Conservation (phyloP, 2,888 invertebrate genomes). For the Syrphus vitripennis region DNA sequence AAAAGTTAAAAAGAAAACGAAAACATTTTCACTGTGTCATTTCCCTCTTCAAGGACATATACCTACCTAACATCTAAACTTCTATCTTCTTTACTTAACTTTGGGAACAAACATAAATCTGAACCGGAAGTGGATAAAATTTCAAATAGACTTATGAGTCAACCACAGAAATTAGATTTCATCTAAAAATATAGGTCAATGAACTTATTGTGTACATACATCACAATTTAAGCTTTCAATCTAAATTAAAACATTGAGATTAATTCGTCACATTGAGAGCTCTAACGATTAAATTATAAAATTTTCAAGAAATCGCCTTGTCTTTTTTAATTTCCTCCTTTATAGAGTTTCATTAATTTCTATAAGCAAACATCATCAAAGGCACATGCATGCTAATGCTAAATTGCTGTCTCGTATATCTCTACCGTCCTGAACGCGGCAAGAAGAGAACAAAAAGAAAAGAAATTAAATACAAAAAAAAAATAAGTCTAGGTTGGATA, state of each 20-base stretch:
- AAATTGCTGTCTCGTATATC: background rate
- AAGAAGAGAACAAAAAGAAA: background rate
- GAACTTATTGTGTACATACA: conserved; percentile 1
- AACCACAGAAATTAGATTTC: background rate
- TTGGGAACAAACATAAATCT: background rate
- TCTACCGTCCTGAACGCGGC: background rate
- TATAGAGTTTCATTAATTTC: conserved; percentile 9
- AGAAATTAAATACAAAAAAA: background rate
- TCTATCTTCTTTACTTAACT: no score
- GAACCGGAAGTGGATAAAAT: background rate
- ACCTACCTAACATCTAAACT: background rate
- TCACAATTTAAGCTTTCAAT: conserved; percentile 19
- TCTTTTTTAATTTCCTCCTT: background rate
- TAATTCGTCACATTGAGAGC: conserved; percentile 10
- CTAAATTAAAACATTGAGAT: background rate
- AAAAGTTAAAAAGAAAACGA: background rate
- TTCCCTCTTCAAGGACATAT: background rate
- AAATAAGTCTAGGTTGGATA: background rate
- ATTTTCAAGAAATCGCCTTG: background rate
- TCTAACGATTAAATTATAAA: conserved; percentile 18
- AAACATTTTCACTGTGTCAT: background rate
- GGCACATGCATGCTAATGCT: conserved; percentile 31
- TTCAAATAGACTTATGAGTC: background rate
- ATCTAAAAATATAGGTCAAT: conserved; percentile 15
- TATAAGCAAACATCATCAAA: conserved; percentile 7